Base-by-base conservation (phyloP, 2,113 vertebrate species). In the Grammomys surdaster region DNA sequence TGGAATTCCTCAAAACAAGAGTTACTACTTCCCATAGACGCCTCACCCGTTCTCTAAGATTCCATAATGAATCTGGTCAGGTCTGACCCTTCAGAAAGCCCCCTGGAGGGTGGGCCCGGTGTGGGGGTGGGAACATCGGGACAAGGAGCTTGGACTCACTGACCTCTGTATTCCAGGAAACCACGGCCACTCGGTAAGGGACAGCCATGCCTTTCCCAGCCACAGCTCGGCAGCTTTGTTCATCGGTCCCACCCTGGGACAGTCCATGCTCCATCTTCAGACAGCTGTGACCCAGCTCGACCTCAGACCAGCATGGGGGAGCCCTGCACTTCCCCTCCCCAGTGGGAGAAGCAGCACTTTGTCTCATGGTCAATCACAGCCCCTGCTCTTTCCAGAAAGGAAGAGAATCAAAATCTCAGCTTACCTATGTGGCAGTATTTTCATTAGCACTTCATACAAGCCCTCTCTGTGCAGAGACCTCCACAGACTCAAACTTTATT, bases 101-200 rank as follows among this genome's bases (percentile, higher is more conserved):
- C n/a, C 48, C 75, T 16, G 11, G 26, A 63, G 58, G 19, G 1
- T 84, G 76, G 77, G 43, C 33, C 46, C 14, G 36, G 5, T n/a
- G 60, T 43, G 19, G 48, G 33, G 36, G 48, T 43, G 7, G 46
- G 46, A 10, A 19, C n/a, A 28, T 48, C 46, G 40, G 65, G 9
- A n/a, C 6, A 9, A 3, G 9, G 76, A 80, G 67, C 73, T 17
- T 51, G 24, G 46, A 80, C 95, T 97, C 75, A 96, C 58, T 54
- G 6, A 4, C 96, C 2, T 98, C 98, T 98, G 78, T 95, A 3
- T 93, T 97, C 28, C 96, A 99, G 99, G 99, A 96, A 99, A 99
- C 97, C 85, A 99, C 54, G 97, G 99, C 12, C 98, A 98, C 94
- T 98, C 99, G 48, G 99, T 99, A 93, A 99, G 99, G 98, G 99